A percentile compares a stretch with the other conserved stretches of the same genome.
These are phyloP conservation scores for Manacus vitellinus DNA, from an alignment of 2,113 vertebrate species.

Conservation along the genomic window DNA sequence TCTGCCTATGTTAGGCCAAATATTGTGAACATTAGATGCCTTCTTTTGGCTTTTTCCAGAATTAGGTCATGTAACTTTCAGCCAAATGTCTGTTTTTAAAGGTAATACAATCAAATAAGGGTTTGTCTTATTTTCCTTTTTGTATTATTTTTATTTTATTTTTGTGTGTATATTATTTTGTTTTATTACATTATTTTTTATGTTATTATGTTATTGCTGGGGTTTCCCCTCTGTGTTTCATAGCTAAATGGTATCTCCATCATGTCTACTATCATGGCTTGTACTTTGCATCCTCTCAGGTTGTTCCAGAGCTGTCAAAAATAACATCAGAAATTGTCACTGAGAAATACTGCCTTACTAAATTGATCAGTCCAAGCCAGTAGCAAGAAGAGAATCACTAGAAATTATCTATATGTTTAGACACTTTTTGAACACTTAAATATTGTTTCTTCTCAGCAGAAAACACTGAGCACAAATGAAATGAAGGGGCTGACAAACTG, in stretches of 20 bases:
- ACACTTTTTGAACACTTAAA: background rate
- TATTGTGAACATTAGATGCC: background rate
- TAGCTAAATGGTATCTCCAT: background rate
- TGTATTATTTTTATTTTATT: background rate
- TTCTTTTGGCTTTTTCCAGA: background rate
- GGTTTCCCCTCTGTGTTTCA: background rate
- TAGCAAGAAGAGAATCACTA: background rate
- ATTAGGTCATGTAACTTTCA: background rate
- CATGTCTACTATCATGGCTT: background rate
- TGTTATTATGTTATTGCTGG: background rate
- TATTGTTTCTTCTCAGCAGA: background rate
- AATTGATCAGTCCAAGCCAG: background rate
- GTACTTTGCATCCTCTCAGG: background rate
- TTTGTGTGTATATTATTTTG: background rate
- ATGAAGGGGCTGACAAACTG: background rate
- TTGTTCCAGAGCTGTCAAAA: background rate
- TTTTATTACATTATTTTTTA: background rate
- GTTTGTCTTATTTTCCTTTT: background rate
- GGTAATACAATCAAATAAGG: background rate
- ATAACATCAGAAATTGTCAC: background rate
- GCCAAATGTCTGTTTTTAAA: background rate
- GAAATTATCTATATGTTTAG: background rate
- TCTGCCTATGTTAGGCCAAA: background rate
- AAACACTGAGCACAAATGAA: background rate
- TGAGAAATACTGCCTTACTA: background rate